Conservation (phyloP, 2,113 vertebrate species). For the Pluvianellus socialis region DNA sequence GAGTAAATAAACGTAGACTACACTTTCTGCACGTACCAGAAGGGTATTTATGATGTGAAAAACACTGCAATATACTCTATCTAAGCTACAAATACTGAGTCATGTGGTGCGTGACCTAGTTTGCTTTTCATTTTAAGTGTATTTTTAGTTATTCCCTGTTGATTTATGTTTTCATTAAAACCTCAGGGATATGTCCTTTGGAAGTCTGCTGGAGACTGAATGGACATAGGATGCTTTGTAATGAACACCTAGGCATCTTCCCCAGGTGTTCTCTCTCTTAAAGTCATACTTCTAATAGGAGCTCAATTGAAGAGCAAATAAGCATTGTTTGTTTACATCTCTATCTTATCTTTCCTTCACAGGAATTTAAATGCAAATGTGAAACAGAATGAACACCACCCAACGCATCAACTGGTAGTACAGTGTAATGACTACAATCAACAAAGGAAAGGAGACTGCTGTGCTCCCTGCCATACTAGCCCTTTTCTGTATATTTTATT, state of each 20-base stretch:
- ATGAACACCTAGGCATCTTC: not conserved
- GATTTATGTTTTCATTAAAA: slow-evolving; percentile 73
- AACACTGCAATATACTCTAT: not conserved
- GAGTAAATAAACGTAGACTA: not conserved
- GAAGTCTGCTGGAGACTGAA: slow-evolving; percentile 35
- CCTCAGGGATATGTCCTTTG: slow-evolving; percentile 19
- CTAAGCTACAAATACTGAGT: slow-evolving; percentile 19
- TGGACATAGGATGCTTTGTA: not conserved
- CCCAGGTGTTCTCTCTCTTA: not conserved
- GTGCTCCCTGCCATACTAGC: slow-evolving; percentile 40
- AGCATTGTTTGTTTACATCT: slow-evolving; percentile 67
- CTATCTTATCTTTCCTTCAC: slow-evolving; percentile 67
- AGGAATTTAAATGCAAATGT: slow-evolving; percentile 74
- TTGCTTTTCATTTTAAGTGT: slow-evolving; percentile 41
- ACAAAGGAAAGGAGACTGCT: slow-evolving; percentile 29
- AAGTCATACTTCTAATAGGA: slow-evolving; percentile 45
- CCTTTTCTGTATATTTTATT: not conserved
- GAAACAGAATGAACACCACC: slow-evolving; percentile 57
- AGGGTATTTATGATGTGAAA: not conserved
- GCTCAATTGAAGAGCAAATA: slow-evolving; percentile 62
- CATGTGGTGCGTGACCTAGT: slow-evolving; percentile 38
- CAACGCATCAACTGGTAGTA: slow-evolving; percentile 26
- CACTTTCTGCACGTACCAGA: not conserved
- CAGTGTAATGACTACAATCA: slow-evolving; percentile 51
- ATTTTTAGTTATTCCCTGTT: slow-evolving; percentile 60